phyloP scores from a whole-genome alignment of 2,113 vertebrate species.

The Cichladusa arquata region DNA sequence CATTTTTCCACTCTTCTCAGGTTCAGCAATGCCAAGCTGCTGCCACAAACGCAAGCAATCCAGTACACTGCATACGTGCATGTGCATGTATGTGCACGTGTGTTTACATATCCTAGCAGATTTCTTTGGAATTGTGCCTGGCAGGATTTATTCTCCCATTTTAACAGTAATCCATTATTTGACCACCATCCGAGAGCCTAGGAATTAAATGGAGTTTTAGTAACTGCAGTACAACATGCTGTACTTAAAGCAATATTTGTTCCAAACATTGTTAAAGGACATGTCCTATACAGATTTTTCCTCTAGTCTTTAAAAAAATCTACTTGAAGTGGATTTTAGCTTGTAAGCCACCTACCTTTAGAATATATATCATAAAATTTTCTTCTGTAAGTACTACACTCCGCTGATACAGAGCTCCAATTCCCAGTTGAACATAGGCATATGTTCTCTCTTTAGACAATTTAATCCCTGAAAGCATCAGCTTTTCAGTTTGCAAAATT shows the following conservation, averaged over 20 bases:
- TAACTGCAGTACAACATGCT: not conserved
- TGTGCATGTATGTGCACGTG: accelerated
- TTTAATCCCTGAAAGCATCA: not conserved
- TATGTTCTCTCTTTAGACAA: not conserved
- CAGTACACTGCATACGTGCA: not conserved
- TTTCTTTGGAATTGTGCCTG: not conserved
- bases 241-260: not conserved
- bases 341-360: not conserved
- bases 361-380: not conserved
- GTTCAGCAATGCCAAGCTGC: not conserved
- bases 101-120: not conserved
- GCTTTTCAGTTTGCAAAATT: not conserved
- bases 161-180: not conserved
- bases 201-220: not conserved
- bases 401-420: not conserved
- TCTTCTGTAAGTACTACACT: not conserved
- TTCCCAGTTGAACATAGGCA: not conserved
- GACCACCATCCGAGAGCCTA: not conserved
- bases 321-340: not conserved
- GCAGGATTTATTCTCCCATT: not conserved
- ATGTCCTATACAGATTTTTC: not conserved
- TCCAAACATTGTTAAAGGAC: not conserved
- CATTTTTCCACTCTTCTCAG: not conserved
- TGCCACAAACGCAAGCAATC: not conserved
- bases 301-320: not conserved